Conservation (phyloP, 2,113 vertebrate genomes). For the Aspiorhynchus laticeps region DNA sequence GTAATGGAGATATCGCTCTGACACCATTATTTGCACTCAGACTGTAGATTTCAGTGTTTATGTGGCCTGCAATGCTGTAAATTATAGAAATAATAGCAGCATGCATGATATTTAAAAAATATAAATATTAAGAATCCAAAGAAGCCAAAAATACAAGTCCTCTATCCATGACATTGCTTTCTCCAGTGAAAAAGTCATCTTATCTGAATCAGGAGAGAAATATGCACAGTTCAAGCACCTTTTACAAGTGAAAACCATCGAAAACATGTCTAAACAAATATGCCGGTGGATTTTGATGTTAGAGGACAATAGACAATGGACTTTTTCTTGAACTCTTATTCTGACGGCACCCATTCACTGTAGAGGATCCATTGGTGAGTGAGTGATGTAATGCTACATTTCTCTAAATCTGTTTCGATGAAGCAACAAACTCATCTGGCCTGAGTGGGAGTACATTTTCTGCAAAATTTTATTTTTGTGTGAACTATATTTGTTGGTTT, state of each 20-base stretch:
- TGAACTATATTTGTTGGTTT: too few relatives aligned
- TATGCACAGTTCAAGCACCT: too few relatives aligned
- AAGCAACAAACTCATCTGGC: background rate
- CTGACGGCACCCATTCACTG: background rate
- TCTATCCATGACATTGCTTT: too few relatives aligned
- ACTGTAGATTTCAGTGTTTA: background rate
- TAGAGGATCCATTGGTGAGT: background rate
- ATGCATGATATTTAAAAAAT: background rate
- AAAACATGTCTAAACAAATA: too few relatives aligned
- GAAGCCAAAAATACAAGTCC: too few relatives aligned
- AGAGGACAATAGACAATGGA: too few relatives aligned
- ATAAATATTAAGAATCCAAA: too few relatives aligned
- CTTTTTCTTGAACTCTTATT: too few relatives aligned
- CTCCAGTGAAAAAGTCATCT: too few relatives aligned
- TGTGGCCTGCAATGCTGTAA: background rate
- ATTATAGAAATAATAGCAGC: background rate
- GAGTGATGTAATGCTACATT: background rate
- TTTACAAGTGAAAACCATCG: too few relatives aligned
- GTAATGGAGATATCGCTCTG: constrained; percentile 5
- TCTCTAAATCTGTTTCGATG: background rate
- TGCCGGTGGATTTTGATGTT: too few relatives aligned
- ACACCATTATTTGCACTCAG: constrained; percentile 13
- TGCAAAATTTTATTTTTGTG: background rate
- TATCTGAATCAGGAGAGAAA: too few relatives aligned
- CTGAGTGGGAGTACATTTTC: background rate